Percentiles rank a stretch among this genome's conserved stretches.
These are phyloP conservation scores for Palloptera scutellata DNA, from an alignment of 2,888 invertebrate genomes.

Conservation along the genomic window DNA sequence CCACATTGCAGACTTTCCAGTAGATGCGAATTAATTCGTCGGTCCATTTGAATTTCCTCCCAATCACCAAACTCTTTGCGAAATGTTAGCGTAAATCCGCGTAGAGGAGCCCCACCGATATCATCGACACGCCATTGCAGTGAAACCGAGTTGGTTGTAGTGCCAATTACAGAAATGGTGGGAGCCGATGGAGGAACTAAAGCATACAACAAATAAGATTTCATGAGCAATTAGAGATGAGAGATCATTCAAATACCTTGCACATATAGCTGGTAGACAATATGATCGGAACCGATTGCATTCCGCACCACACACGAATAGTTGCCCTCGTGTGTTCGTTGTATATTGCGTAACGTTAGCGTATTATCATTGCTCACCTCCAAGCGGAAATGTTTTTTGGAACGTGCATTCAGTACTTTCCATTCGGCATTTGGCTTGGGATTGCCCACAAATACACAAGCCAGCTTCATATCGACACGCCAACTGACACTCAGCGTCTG, in stretches of 20 bases:
- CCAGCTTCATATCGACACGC: slow-evolving; percentile 67
- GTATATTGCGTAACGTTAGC: slow-evolving; percentile 65
- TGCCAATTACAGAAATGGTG: slow-evolving; percentile 65
- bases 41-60: slow-evolving; percentile 67
- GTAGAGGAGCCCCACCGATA: slow-evolving; percentile 67
- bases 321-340: slow-evolving; percentile 67
- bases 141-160: slow-evolving; percentile 66
- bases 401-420: slow-evolving; percentile 65
- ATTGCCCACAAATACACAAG: slow-evolving; percentile 68
- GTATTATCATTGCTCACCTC: slow-evolving; percentile 66
- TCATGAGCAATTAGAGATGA: not conserved
- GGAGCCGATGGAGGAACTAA: slow-evolving; percentile 70
- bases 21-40: slow-evolving; percentile 70
- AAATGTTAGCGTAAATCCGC: slow-evolving; percentile 67
- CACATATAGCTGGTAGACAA: slow-evolving; percentile 66
- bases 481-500: slow-evolving; percentile 67
- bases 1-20: slow-evolving; percentile 80
- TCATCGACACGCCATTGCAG: slow-evolving; percentile 67
- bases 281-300: slow-evolving; percentile 66
- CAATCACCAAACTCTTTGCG: slow-evolving; percentile 67
- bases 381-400: slow-evolving; percentile 57
- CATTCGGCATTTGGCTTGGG: slow-evolving; percentile 66
- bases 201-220: slow-evolving; percentile 2
- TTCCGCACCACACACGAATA: slow-evolving; percentile 68
- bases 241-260: slow-evolving; percentile 62